A percentile compares a stretch with the other conserved stretches of the same genome.
These are phyloP conservation scores for Dexiosoma caninum DNA, from an alignment of 2,888 invertebrate genomes.

Conservation along the genomic window DNA sequence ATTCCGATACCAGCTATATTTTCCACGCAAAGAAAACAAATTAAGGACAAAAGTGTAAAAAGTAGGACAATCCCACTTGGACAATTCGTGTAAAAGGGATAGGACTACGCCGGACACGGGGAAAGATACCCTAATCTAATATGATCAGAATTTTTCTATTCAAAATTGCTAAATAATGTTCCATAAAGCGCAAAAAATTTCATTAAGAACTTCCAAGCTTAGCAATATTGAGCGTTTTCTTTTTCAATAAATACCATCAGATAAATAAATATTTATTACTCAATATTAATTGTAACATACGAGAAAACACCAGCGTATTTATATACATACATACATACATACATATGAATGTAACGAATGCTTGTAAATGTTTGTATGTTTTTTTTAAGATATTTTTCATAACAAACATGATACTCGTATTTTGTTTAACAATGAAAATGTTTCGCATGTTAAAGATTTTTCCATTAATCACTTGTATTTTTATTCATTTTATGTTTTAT, in stretches of 20 bases:
- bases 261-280: conserved; percentile 17
- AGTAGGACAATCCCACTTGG: too few relatives aligned
- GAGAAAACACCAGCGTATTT: too few relatives aligned
- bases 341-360: background rate
- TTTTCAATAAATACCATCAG: background rate
- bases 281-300: background rate
- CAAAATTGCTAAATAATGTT: too few relatives aligned
- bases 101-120: too few relatives aligned
- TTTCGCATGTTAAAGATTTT: conserved; percentile 61
- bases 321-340: background rate
- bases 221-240: background rate
- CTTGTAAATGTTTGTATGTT: background rate
- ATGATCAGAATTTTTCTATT: too few relatives aligned
- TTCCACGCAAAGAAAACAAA: too few relatives aligned
- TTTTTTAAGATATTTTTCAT: conserved; percentile 34
- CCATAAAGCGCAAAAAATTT: too few relatives aligned
- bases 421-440: conserved; percentile 57
- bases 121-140: too few relatives aligned
- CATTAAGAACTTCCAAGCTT: background rate
- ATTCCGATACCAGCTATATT: too few relatives aligned
- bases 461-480: conserved; percentile 60
- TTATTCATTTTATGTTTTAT: conserved; percentile 31
- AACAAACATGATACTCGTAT: conserved; percentile 28
- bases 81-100: too few relatives aligned
- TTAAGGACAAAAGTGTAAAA: too few relatives aligned